Evolutionary conservation across 2,888 invertebrate species (phyloP).

Genomic region (Drosophila sordidula): DNA sequence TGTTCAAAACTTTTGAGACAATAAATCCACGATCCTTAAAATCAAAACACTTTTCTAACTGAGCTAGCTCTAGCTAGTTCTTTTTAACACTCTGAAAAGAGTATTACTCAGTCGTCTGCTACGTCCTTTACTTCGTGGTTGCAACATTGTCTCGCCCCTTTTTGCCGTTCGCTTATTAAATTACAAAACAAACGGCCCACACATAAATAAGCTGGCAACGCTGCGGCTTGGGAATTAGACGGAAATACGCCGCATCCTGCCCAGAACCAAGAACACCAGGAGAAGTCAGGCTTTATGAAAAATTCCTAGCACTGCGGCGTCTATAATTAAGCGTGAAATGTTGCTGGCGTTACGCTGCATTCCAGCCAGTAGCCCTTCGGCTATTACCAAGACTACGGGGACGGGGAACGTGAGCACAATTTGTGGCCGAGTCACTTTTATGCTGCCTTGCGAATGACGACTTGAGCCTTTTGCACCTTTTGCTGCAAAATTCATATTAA

Average conservation of each 20-base stretch:
- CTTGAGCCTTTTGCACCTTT: constrained; percentile 25
- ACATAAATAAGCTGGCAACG: constrained; percentile 67
- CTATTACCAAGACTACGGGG: constrained; percentile 38
- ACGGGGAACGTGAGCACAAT: constrained; percentile 19
- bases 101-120: background rate
- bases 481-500: constrained; percentile 74
- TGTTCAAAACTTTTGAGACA: too few relatives aligned
- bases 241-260: constrained; percentile 61
- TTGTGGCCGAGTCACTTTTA: constrained; percentile 48
- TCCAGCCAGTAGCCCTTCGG: constrained; percentile 66
- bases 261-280: constrained; percentile 13
- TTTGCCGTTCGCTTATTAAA: constrained; percentile 62
- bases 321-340: constrained; percentile 82
- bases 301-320: constrained; percentile 77
- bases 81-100: background rate
- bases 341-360: constrained; percentile 79
- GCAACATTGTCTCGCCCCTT: constrained; percentile 62
- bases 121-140: constrained; percentile 5
- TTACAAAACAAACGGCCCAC: constrained; percentile 77
- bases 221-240: constrained; percentile 58
- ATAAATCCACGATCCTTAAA: too few relatives aligned
- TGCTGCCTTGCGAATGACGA: constrained; percentile 39
- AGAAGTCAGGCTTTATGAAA: constrained; percentile 55
- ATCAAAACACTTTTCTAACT: too few relatives aligned
- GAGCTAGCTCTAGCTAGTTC: too few relatives aligned